Evolutionary conservation across 2,888 invertebrate genomes (phyloP), one percentile per base, ranked within the genome.

Genomic region (Scotopteryx bipunctaria): DNA sequence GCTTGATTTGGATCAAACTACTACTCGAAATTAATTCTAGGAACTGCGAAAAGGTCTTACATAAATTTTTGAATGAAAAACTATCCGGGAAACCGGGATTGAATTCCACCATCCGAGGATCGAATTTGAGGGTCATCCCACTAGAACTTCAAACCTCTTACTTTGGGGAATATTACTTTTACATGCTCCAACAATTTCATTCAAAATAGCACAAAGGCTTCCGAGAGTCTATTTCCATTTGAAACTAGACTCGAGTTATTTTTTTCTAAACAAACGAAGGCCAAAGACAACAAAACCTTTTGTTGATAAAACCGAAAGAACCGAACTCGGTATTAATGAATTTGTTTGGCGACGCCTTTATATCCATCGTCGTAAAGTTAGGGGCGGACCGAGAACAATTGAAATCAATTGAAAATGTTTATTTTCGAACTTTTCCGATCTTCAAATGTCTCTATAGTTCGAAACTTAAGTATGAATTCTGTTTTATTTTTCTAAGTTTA

Each of bases 341-440:
- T 53, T 48, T 53, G 47, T 44, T 53, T 53, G 25, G 17, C 27
- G 47, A 37, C 38, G 19, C 25, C 29, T 17, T 44, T 44, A 44
- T 48, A 23, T 48, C 17, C 29, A 25, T 11, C 36, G 31, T 16
- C 21, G 15, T 19, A 9, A 38, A 38, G 43, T 27, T 29, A n/a
- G 6, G 6, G 6, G 13, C 33, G 19, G 31, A 53, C 42, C 3
- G 11, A 31, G 38, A 50, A 29, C 40, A 47, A 29, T 9, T 5
- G n/a, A 13, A 2, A 32, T 8, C 14, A 14, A 15, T 32, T 15
- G 14, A 16, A 32, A 32, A 32, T 32, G 15, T 27, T 27, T 3
- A 11, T 9, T 4, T n/a, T n/a, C n/a, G n/a, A 4, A 25, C n/a
- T n/a, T n/a, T n/a, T n/a, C n/a, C n/a, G n/a, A n/a, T n/a, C n/a